Conservation (phyloP, 2,113 vertebrate species). For the Scophthalmus maximus region DNA sequence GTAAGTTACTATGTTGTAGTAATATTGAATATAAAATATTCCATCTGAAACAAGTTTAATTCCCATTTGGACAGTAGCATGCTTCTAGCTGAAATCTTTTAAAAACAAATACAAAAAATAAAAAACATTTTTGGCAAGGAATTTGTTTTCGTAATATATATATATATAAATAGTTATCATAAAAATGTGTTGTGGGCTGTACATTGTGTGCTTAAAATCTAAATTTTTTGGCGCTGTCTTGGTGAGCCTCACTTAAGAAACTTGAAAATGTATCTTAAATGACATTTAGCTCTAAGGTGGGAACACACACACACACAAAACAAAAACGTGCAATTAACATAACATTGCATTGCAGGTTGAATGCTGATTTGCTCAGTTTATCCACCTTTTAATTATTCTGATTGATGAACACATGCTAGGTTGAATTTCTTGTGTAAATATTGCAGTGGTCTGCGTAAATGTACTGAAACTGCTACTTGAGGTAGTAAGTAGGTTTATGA, state of each 20-base stretch:
- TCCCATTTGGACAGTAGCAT: background rate
- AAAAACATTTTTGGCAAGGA: no score
- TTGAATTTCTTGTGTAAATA: background rate
- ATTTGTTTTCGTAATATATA: no score
- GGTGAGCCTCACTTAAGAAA: no score
- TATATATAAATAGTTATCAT: no score
- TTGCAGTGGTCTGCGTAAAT: background rate
- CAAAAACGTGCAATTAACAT: no score
- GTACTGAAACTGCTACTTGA: no score
- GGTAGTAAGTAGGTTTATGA: background rate
- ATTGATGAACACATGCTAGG: background rate
- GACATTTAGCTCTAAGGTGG: background rate
- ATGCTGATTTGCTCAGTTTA: no score
- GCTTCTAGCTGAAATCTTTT: background rate
- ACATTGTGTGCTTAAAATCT: background rate
- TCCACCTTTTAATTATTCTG: background rate
- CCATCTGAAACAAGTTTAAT: background rate
- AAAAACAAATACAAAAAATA: no score
- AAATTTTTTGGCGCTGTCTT: background rate
- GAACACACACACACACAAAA: background rate
- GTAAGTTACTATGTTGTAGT: no score
- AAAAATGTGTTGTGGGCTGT: no score
- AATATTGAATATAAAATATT: no score
- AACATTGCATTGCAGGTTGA: no score
- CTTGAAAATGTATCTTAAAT: background rate